phyloP scores from a whole-genome alignment of 2,113 vertebrate species.

The Ciconia stormi region DNA sequence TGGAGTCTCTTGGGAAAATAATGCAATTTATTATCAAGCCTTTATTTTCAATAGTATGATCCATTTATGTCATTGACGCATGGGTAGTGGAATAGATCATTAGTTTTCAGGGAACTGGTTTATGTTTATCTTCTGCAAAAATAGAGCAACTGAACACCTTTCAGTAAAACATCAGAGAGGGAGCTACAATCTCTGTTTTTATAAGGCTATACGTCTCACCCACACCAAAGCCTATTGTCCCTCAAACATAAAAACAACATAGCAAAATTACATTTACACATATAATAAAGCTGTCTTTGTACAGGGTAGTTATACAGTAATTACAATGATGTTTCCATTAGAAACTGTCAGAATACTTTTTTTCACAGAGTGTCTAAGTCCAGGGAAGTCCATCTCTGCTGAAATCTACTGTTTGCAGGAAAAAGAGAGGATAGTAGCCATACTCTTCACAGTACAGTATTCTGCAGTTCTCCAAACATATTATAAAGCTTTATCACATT shows the following conservation, averaged over 20 bases:
- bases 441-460: not conserved
- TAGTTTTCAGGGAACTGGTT: not conserved
- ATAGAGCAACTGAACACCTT: conserved; percentile 17
- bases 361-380: not conserved
- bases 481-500: not conserved
- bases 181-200: conserved; percentile 42
- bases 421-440: not conserved
- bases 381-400: not conserved
- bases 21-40: not conserved
- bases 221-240: conserved; percentile 19
- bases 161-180: conserved; percentile 15
- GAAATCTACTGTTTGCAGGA: not conserved
- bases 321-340: conserved; percentile 25
- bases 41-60: conserved; percentile 27
- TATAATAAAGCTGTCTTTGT: conserved; percentile 45
- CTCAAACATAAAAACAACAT: conserved; percentile 23
- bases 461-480: not conserved
- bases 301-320: conserved; percentile 44
- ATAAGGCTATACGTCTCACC: conserved; percentile 26
- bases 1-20: conserved; percentile 6
- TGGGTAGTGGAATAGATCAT: not conserved
- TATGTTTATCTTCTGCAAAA: conserved; percentile 28
- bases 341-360: not conserved
- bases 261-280: conserved; percentile 57
- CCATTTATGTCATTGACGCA: not conserved